Evolutionary conservation across 1,140 invertebrate genomes (phyloP), one percentile per base, ranked within the genome.

Genomic region (Formica selysi): DNA sequence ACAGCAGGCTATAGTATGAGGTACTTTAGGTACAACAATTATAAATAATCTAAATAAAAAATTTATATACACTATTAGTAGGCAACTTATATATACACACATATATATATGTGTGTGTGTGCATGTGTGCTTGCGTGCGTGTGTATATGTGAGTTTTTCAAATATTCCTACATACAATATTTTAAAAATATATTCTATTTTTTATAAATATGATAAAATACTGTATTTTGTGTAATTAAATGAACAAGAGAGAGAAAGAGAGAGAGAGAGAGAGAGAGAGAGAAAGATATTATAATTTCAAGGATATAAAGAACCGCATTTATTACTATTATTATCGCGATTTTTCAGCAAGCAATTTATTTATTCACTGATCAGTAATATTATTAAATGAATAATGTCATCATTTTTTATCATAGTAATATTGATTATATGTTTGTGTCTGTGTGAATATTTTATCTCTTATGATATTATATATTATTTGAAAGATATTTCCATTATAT

Each of bases 341-440:
- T 67, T n/a, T 57, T 54, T 22, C 16, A 48, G 3, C n/a, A n/a
- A 70, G 4, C 19, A 32, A 51, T 32, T 80, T 13, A 65, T 38
- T 51, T 19, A 44, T 41, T 19, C 16, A n/a, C 13, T 16, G 11
- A 48, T 48, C 19, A 36, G 29, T 62, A 62, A 29, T 6, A 1
- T 61, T 44, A 76, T 76, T 38, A 59, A 38, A 76, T 76, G 41
- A 62, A 41, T 64, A 22, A 62, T 22, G 10, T 44, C n/a, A 41
- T n/a, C 10, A 44, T 44, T 32, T 32, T 32, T 32, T 51, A 16
- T 51, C 10, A 19, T 29, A 5, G 11, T 32, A 62, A 19, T 3
- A 13, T 61, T 76, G 8, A 8, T 71, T 22, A 48, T 51, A 19
- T 19, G 0, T 48, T 11, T 11, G 13, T 48, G 44, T 44, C 0